Conservation (phyloP, 2,797 vertebrate species). For the Catostomus latipinnis region DNA sequence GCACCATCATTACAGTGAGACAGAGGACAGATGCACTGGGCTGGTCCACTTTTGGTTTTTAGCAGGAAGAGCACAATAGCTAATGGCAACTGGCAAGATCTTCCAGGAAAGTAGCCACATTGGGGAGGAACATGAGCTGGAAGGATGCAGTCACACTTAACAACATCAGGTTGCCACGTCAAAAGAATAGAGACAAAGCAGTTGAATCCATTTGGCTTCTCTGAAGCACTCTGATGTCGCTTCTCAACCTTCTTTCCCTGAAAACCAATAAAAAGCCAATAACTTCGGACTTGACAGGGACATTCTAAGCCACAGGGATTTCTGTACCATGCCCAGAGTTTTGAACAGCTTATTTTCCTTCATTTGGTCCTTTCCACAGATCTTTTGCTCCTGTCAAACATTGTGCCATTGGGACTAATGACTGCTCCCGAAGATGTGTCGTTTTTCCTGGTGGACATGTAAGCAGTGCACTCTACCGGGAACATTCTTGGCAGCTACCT, state of each 20-base stretch:
- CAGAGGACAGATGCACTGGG: slow-evolving; percentile 17
- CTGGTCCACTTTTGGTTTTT: slow-evolving; percentile 28
- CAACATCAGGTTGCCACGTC: neutral
- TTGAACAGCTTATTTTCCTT: neutral
- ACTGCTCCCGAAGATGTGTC: neutral
- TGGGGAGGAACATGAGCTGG: slow-evolving; percentile 9
- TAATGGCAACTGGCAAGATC: slow-evolving; percentile 30
- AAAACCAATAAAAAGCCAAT: slow-evolving; percentile 13
- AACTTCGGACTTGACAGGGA: neutral
- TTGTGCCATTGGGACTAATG: slow-evolving; percentile 13
- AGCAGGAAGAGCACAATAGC: slow-evolving; percentile 39
- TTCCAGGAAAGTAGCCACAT: slow-evolving; percentile 43
- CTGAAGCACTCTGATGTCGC: neutral
- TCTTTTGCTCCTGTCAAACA: slow-evolving; percentile 9
- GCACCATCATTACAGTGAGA: slow-evolving; percentile 22
- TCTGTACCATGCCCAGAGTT: neutral
- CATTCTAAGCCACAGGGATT: slow-evolving; percentile 16
- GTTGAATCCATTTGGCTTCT: neutral
- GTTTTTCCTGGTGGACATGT: slow-evolving; percentile 6
- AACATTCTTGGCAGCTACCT: slow-evolving; percentile 34
- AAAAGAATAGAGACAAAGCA: neutral
- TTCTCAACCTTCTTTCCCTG: neutral
- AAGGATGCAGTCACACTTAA: neutral
- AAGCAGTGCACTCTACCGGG: neutral
- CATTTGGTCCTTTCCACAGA: neutral